Evolutionary conservation across 2,888 invertebrate species (phyloP).

Genomic region (Bimastos eiseni): DNA sequence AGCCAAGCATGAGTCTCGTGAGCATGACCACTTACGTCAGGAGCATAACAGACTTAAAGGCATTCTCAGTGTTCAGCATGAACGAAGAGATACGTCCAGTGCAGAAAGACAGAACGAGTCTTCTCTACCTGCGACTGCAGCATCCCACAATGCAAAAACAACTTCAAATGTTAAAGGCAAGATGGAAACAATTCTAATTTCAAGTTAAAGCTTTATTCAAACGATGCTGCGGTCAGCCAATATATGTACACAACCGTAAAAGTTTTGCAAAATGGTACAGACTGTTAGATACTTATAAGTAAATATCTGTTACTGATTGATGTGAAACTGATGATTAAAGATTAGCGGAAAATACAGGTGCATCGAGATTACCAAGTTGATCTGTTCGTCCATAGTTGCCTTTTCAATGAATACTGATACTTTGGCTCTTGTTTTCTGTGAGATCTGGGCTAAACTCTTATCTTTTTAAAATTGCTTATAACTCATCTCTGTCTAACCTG

Average conservation of each 20-base stretch:
- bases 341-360: too few relatives aligned
- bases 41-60: conserved; percentile 22
- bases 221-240: too few relatives aligned
- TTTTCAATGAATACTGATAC: background rate
- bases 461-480: background rate
- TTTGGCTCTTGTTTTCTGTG: background rate
- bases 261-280: too few relatives aligned
- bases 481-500: background rate
- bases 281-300: too few relatives aligned
- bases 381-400: background rate
- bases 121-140: background rate
- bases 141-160: background rate
- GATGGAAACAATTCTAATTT: background rate
- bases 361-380: too few relatives aligned
- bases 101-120: background rate
- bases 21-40: conserved; percentile 20
- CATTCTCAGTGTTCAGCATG: background rate
- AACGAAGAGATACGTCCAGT: background rate
- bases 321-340: too few relatives aligned
- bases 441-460: background rate
- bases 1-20: conserved; percentile 25
- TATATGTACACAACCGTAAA: too few relatives aligned
- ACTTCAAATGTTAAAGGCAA: conserved; percentile 20
- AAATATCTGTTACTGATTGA: too few relatives aligned
- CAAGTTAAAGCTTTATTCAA: too few relatives aligned